phyloP scores from a whole-genome alignment of 2,888 invertebrate genomes.

The Tipula unca region DNA sequence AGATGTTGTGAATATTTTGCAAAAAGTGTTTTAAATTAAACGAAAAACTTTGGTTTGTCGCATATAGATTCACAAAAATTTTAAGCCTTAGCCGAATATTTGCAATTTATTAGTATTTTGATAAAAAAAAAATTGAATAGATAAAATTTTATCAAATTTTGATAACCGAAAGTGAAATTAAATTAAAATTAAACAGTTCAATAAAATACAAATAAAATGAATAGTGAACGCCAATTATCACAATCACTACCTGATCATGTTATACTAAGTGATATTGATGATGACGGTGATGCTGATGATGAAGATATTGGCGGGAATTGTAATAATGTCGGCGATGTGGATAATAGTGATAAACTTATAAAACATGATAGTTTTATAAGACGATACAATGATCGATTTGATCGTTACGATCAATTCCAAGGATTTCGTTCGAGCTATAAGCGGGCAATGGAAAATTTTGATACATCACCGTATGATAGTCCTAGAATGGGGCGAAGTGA shows the following conservation, averaged over 20 bases:
- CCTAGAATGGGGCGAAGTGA: background rate
- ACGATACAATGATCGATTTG: background rate
- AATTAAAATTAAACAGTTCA: background rate
- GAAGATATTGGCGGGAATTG: background rate
- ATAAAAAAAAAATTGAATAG: background rate
- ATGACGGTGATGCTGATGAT: background rate
- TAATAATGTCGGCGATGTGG: background rate
- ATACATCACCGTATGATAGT: background rate
- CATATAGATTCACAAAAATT: background rate
- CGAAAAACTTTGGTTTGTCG: background rate
- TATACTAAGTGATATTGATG: background rate
- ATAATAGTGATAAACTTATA: background rate
- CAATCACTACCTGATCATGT: background rate
- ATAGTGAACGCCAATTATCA: background rate
- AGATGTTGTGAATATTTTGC: background rate
- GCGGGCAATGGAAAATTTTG: background rate
- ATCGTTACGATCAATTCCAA: background rate
- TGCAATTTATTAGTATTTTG: background rate
- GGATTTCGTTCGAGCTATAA: background rate
- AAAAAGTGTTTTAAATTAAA: background rate
- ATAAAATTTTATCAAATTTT: background rate
- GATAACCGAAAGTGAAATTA: background rate
- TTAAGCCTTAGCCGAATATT: background rate
- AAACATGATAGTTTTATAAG: background rate
- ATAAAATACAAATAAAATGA: background rate